phyloP scores from a whole-genome alignment of 2,113 vertebrate species.

The Oncorhynchus masou region DNA sequence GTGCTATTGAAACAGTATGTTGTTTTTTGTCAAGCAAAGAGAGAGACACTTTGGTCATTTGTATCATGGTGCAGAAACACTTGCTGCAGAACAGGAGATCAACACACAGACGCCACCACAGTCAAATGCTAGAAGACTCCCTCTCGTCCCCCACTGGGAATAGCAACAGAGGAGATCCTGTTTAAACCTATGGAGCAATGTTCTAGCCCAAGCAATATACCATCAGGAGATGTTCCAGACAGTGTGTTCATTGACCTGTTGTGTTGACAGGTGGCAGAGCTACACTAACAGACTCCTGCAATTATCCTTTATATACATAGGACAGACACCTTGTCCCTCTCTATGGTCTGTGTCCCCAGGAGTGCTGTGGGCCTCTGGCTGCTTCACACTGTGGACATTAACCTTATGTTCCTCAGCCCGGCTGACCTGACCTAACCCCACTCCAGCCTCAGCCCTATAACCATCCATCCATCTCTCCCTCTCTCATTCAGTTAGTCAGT shows the following conservation, averaged over 20 bases:
- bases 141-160: background rate
- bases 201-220: slow-evolving; percentile 29
- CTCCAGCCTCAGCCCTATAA: slow-evolving; percentile 9
- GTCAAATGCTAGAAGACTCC: background rate
- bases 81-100: background rate
- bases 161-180: background rate
- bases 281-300: slow-evolving; percentile 29
- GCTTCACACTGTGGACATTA: slow-evolving; percentile 12
- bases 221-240: slow-evolving; percentile 4
- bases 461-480: background rate
- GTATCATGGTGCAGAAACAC: background rate
- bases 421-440: slow-evolving; percentile 3
- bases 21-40: background rate
- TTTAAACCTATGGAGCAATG: slow-evolving; percentile 8
- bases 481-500: slow-evolving; percentile 17
- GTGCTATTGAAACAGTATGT: background rate
- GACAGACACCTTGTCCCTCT: slow-evolving; percentile 18
- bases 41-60: slow-evolving; percentile 24
- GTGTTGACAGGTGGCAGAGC: slow-evolving; percentile 35
- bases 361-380: slow-evolving; percentile 40
- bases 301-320: slow-evolving; percentile 56
- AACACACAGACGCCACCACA: background rate
- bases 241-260: slow-evolving; percentile 15
- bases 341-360: slow-evolving; percentile 37
- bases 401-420: slow-evolving; percentile 14